Base-by-base conservation (phyloP, 2,888 invertebrate genomes). In the Chesias legatella region DNA sequence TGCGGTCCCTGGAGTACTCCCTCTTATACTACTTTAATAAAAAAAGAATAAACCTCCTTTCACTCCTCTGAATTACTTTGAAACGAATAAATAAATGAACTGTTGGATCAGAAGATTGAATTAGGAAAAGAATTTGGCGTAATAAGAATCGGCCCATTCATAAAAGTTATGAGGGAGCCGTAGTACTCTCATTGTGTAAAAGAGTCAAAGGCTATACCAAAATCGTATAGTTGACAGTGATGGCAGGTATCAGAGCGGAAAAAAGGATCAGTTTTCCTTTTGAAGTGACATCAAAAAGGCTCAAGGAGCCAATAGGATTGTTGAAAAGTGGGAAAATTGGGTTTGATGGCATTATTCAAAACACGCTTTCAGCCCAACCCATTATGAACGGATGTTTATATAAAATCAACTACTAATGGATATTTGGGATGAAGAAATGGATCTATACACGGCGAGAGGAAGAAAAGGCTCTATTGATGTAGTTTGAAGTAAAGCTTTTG, bases 21-120 rank as follows among this genome's bases (percentile, higher is more conserved):
- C 72, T 71, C 75, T 73, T 81, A 73, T 80, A 79, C 81, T 82
- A 79, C 81, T 84, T 79, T 86, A 85, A 84, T 84, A 84, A 76
- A 76, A 82, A 79, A 79, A 79, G 81, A 79, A n/a, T 75, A 69
- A 57, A 50, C 40, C 58, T 56, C 58, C 61, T 65, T 67, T 69
- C 68, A 72, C 71, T 67, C 60, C 42, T 63, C 63, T 56, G 74
- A 79, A 82, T 82, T 81, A 82, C 80, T 80, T 82, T 79, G 78
- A 76, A 79, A 74, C 75, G 79, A 75, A 79, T 78, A 80, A 81
- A 83, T 83, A 80, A 83, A 81, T 75, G 79, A 79, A 77, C 52
- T 51, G 67, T 63, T 60, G 79, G 79, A 76, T 82, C 72, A 78
- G 67, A 61, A 73, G 75, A 81, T 83, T 83, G 79, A 80, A 82